Evolutionary conservation across 2,113 vertebrate genomes (phyloP).

Genomic region (Gallinago undulata): DNA sequence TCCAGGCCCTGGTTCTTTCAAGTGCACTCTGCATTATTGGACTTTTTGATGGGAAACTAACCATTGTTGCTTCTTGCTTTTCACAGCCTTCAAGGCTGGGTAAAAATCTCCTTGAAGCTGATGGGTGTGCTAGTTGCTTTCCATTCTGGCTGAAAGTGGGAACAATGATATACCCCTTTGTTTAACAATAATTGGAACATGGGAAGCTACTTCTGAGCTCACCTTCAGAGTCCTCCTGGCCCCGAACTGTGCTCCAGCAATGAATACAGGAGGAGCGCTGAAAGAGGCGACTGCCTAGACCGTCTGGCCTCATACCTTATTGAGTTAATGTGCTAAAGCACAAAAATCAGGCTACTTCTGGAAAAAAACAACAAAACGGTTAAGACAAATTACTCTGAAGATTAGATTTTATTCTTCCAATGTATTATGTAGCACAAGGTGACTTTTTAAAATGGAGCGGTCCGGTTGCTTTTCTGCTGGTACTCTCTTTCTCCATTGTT

Average conservation of each 20-base stretch:
- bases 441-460: not conserved
- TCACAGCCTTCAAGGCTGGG: not conserved
- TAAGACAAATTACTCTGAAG: not conserved
- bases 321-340: not conserved
- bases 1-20: constrained; percentile 14
- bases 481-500: not conserved
- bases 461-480: not conserved
- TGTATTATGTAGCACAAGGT: not conserved
- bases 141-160: constrained; percentile 2
- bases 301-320: not conserved
- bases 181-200: constrained; percentile 46
- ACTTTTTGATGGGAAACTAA: constrained; percentile 31
- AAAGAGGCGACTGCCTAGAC: not conserved
- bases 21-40: constrained; percentile 52
- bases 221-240: not conserved
- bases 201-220: constrained; percentile 7
- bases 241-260: not conserved
- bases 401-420: not conserved
- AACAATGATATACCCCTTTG: not conserved
- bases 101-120: constrained; percentile 39
- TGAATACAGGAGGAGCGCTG: not conserved
- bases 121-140: not conserved
- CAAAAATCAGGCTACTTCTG: not conserved
- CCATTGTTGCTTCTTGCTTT: constrained; percentile 54
- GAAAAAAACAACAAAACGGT: not conserved